Evolutionary conservation across 1,140 invertebrate genomes (phyloP).

Genomic region (Drosophila tropicalis): DNA sequence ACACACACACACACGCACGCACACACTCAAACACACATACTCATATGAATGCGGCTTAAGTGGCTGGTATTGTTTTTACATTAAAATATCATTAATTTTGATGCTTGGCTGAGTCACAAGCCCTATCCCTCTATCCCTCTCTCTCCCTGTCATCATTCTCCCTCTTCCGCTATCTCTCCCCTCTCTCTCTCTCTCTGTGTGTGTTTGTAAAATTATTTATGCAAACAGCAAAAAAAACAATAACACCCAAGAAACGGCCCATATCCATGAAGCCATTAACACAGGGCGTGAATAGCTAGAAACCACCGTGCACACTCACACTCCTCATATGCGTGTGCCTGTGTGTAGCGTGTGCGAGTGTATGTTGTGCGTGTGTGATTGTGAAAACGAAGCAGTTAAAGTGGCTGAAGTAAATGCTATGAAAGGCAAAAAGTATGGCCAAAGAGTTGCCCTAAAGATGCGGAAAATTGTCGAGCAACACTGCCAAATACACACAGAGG

Average conservation of each 20-base stretch:
- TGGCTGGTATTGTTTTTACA: conserved; percentile 79
- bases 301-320: too few species aligned
- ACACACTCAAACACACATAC: conserved; percentile 9
- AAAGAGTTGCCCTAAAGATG: conserved; percentile 11
- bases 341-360: conserved; percentile 35
- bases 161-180: neutral
- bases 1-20: conserved; percentile 19
- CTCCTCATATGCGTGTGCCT: neutral
- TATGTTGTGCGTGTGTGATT: conserved; percentile 12
- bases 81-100: conserved; percentile 80
- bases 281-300: conserved; percentile 41
- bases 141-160: neutral
- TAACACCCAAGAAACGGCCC: conserved; percentile 17
- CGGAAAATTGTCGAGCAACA: neutral
- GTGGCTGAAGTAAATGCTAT: neutral
- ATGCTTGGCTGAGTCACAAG: conserved; percentile 51
- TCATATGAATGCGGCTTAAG: conserved; percentile 63
- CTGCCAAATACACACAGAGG: neutral
- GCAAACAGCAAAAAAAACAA: conserved; percentile 54
- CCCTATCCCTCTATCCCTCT: neutral
- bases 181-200: neutral
- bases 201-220: conserved; percentile 51
- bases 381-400: too few species aligned
- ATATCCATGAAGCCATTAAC: conserved; percentile 58
- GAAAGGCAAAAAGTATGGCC: conserved; percentile 11